Percentiles rank a stretch among this genome's conserved stretches.
Evolutionary conservation across 1,140 invertebrate species (phyloP).

Genomic region (Muscidifurax raptorellus): DNA sequence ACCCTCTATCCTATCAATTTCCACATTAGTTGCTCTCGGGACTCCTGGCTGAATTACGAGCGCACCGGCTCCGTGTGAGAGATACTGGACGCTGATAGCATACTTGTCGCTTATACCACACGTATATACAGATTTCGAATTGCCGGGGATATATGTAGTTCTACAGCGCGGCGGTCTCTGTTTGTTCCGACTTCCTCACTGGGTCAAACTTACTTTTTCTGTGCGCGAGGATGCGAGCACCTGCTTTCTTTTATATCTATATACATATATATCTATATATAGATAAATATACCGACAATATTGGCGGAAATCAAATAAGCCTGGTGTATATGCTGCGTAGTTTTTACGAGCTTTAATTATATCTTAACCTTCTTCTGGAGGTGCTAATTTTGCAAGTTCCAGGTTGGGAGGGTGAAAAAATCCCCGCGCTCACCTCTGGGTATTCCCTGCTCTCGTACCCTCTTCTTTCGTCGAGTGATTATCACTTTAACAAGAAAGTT

Average conservation of each 20-base stretch:
- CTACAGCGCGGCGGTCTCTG: not conserved
- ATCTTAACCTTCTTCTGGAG: not conserved
- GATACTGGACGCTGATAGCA: slow-evolving; percentile 25
- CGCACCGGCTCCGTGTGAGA: not conserved
- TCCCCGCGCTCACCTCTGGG: not conserved
- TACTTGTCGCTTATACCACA: slow-evolving; percentile 2
- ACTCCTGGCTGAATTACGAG: slow-evolving; percentile 33
- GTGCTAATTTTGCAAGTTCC: not conserved
- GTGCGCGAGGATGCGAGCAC: too few species aligned
- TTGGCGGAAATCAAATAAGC: not conserved
- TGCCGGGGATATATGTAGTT: not conserved
- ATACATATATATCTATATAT: too few species aligned
- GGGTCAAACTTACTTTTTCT: not conserved
- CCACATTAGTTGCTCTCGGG: slow-evolving; percentile 36
- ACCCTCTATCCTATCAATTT: slow-evolving; percentile 25
- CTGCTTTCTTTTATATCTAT: too few species aligned
- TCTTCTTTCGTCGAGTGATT: not conserved
- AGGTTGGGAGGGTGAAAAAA: not conserved
- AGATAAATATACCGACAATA: too few species aligned
- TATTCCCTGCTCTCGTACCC: not conserved
- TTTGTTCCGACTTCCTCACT: not conserved
- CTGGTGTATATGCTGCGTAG: not conserved
- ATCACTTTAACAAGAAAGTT: not conserved
- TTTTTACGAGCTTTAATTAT: not conserved
- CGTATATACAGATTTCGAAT: not conserved